phyloP scores from a whole-genome alignment of 2,797 vertebrate species.

The Pteropus rufus region DNA sequence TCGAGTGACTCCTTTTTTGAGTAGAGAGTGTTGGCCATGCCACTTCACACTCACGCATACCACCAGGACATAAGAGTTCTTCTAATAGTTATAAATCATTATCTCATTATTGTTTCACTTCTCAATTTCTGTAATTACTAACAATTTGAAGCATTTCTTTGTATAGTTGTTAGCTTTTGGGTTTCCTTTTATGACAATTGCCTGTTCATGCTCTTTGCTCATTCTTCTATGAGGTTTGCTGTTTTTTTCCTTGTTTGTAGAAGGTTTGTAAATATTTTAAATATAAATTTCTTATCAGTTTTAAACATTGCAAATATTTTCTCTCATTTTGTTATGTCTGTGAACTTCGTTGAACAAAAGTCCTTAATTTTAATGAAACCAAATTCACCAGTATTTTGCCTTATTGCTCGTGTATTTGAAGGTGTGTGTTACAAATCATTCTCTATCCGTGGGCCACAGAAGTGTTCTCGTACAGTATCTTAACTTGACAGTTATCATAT shows the following conservation, averaged over 20 bases:
- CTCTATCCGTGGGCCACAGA: not conserved
- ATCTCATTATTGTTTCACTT: not conserved
- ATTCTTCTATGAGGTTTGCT: not conserved
- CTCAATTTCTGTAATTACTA: not conserved
- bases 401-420: not conserved
- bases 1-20: not conserved
- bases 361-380: not conserved
- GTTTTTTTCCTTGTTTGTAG: not conserved
- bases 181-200: not conserved
- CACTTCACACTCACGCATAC: not conserved
- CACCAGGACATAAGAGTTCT: not conserved
- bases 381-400: not conserved
- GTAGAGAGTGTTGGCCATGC: not conserved
- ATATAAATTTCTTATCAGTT: not conserved
- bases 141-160: not conserved
- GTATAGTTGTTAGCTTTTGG: not conserved
- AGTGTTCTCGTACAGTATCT: not conserved
- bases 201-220: not conserved
- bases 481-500: not conserved
- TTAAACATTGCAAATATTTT: not conserved
- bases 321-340: not conserved
- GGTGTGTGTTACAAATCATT: not conserved
- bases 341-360: not conserved
- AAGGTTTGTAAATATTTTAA: not conserved
- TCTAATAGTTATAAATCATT: not conserved